Base-by-base conservation (phyloP, 2,113 vertebrate genomes). In the Dicaeum eximium region DNA sequence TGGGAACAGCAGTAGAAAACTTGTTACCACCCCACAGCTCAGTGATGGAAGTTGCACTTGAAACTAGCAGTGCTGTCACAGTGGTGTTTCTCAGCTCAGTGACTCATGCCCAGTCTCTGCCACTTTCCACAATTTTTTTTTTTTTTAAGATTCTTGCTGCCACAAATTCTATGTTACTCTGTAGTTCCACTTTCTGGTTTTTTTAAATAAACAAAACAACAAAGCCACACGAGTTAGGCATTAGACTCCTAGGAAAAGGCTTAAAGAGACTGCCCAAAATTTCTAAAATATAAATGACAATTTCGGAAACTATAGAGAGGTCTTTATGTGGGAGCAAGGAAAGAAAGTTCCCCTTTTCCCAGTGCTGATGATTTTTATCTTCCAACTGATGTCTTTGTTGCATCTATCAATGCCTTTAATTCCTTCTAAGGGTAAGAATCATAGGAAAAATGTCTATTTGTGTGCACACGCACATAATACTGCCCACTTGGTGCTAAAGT, bases 391-490 rank as follows among this genome's bases (percentile, higher is more conserved):
- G 31, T 79, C 44, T 71, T 74, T 31, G 13, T 79, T 65, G 21
- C 62, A 65, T 77, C 21, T 64, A 2, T 56, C 57, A 37, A 33
- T 30, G 15, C 11, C 58, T 77, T 90, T 78, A 51, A 79, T 75
- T 66, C 10, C 35, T 48, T 86, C 69, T 85, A 6, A 8, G 1
- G 11, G 44, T 25, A 69, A 21, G 23, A 80, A 18, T 72, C 84
- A 47, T 48, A 53, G 70, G n/a, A 47, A 53, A 31, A 9, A 19
- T 4, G 0, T 42, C 9, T 3, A 0, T 62, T 50, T 85, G 31
- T 61, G 28, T 72, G 40, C 45, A 18, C 0, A 1, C 12, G 2
- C 15, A 24, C 1, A 0, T 33, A 28, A 11, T 42, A 10, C 44
- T 65, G 17, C 64, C 2, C 5, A 17, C 47, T 79, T 87, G 31